A percentile compares a stretch with the other conserved stretches of the same genome.
Conservation (phyloP, 2,797 vertebrate genomes). For the Poecilia velifera region DNA sequence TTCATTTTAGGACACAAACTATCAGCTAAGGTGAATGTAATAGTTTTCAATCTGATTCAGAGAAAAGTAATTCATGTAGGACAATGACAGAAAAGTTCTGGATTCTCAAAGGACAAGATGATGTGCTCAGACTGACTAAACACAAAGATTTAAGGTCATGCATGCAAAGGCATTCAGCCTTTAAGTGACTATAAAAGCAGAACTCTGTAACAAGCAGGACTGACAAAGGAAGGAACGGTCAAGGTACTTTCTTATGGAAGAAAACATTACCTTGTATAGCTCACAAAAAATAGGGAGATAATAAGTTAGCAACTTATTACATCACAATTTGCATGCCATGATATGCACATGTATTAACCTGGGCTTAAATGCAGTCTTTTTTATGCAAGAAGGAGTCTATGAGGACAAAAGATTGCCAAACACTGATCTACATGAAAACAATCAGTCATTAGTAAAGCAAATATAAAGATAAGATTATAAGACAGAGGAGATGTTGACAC, state of each 20-base stretch:
- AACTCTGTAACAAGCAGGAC: not conserved
- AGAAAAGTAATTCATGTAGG: not conserved
- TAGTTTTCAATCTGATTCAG: not conserved
- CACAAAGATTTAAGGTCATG: not conserved
- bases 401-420: not conserved
- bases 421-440: not conserved
- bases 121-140: not conserved
- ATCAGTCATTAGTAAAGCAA: not conserved
- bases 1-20: not conserved
- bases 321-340: not conserved
- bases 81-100: not conserved
- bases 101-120: not conserved
- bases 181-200: conserved; percentile 3
- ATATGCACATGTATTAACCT: not conserved
- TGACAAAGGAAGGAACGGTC: not conserved
- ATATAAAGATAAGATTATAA: not conserved
- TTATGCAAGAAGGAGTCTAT: not conserved
- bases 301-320: not conserved
- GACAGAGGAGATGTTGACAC: not conserved
- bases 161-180: not conserved
- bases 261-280: not conserved
- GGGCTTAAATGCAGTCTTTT: not conserved
- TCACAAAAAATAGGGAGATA: not conserved
- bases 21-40: not conserved
- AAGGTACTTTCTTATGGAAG: not conserved